phyloP scores from a whole-genome alignment of 2,888 invertebrate genomes.

The Polydrusus cervinus region DNA sequence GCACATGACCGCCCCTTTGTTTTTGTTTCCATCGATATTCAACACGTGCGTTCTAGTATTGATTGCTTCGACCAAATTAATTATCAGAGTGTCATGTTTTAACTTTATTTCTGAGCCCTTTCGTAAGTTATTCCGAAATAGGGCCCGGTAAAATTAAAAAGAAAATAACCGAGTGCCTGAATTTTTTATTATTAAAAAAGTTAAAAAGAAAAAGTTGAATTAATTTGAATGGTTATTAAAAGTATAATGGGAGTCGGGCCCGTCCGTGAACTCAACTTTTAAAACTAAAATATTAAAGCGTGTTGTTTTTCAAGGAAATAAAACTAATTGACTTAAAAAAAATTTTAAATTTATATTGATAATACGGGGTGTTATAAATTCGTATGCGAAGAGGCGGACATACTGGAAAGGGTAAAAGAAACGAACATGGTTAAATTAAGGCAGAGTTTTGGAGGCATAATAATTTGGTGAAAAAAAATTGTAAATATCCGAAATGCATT shows the following conservation, averaged over 20 bases:
- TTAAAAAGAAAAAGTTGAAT: slow-evolving; percentile 35
- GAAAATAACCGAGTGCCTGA: slow-evolving; percentile 25
- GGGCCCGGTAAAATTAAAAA: slow-evolving; percentile 30
- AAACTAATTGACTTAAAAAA: neutral
- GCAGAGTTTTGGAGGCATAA: too few species aligned
- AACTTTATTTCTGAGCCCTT: slow-evolving; percentile 25
- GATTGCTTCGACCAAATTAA: slow-evolving; percentile 15
- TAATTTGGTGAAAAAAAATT: neutral
- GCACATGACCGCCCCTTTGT: too few species aligned
- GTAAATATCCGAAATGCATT: neutral
- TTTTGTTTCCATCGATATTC: neutral
- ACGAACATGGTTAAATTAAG: too few species aligned
- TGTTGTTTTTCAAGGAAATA: neutral
- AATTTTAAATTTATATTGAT: too few species aligned
- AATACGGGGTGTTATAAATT: too few species aligned
- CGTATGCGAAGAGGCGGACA: too few species aligned
- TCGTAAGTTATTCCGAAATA: slow-evolving; percentile 27
- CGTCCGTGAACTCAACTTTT: slow-evolving; percentile 27
- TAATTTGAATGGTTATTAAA: slow-evolving; percentile 41
- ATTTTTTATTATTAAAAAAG: slow-evolving; percentile 42
- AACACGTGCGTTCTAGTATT: slow-evolving; percentile 15
- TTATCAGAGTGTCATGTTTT: slow-evolving; percentile 32
- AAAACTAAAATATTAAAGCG: slow-evolving; percentile 29
- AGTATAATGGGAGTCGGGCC: slow-evolving; percentile 22
- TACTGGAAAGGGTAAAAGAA: too few species aligned